Base-by-base conservation (phyloP, 2,113 vertebrate species). In the human region DNA sequence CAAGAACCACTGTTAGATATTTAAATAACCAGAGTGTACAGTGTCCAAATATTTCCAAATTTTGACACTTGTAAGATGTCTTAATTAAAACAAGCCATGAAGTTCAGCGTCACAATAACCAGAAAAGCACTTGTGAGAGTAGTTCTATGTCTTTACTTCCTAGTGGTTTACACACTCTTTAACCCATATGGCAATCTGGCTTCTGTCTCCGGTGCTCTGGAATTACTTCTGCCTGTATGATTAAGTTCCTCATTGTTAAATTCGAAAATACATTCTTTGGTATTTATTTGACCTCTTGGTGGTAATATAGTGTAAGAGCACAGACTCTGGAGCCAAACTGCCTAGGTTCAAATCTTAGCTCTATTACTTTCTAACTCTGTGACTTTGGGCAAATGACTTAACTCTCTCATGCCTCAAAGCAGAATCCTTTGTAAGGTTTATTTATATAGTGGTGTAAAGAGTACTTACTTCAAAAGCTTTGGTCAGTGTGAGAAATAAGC, bases 271-370 rank as follows among this genome's bases (percentile, higher is more conserved):
- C 35, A 80, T 57, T 81, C 85, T 90, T 57, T 76, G 52, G 61
- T 90, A 38, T 96, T 92, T 64, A 90, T 66, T 43, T 70, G 76
- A 78, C 52, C 57, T 25, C n/a, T 87, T 79, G 43, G n/a, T 94
- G 8, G 57, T 16, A 43, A 35, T 17, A 48, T 8, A 57, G n/a
- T 50, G 57, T 79, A 90, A 66, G 94, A 79, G 64, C 14, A 61
- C 25, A 82, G 18, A 55, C 22, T 61, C 66, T 32, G 50, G 52
- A 92, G 38, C 4, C 80, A 72, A 66, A 87, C 17, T 55, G 30
- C 17, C 72, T 16, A 25, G 11, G 30, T 82, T 86, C 64, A 83
- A 84, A 86, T 94, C 72, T 84, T 75, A 76, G 86, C n/a, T 80
- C 43, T 3, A 55, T 75, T 8, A 52, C 38, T 84, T 81, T 72